Percentiles rank a stretch among this genome's conserved stretches.
Conservation (phyloP, 2,888 invertebrate species). For the Octonoba sinensis region DNA sequence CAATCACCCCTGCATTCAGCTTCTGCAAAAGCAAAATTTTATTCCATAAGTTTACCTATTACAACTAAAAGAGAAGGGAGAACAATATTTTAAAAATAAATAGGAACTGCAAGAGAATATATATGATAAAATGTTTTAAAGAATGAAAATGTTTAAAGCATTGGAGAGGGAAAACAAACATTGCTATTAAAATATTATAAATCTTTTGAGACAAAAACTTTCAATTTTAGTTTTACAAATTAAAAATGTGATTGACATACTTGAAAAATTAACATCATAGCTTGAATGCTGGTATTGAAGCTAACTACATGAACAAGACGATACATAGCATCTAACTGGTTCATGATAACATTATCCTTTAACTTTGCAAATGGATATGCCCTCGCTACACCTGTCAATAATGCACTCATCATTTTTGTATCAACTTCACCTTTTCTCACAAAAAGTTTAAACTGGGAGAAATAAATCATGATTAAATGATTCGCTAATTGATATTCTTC, state of each 20-base stretch:
- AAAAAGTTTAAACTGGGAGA: conserved; percentile 93
- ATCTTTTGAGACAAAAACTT: no score
- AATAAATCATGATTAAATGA: conserved; percentile 89
- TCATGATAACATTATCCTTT: conserved; percentile 74
- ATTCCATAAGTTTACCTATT: no score
- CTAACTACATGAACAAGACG: conserved; percentile 84
- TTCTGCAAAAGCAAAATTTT: no score
- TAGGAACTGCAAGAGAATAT: no score
- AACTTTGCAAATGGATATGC: conserved; percentile 86
- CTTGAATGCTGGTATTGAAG: conserved; percentile 78
- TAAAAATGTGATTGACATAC: conserved; percentile 65
- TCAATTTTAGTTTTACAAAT: no score
- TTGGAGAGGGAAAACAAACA: no score
- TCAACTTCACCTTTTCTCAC: conserved; percentile 88
- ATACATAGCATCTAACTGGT: conserved; percentile 83
- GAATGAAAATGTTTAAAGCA: no score
- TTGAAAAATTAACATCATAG: conserved; percentile 77
- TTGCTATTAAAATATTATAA: no score
- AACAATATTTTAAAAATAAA: no score
- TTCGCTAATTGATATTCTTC: conserved; percentile 83
- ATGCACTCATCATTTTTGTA: conserved; percentile 85
- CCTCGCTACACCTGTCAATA: conserved; percentile 85
- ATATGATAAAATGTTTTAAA: no score
- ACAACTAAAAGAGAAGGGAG: no score
- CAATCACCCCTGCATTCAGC: no score